Evolutionary conservation across 2,888 invertebrate species (phyloP).

Genomic region (Callosobruchus maculatus): DNA sequence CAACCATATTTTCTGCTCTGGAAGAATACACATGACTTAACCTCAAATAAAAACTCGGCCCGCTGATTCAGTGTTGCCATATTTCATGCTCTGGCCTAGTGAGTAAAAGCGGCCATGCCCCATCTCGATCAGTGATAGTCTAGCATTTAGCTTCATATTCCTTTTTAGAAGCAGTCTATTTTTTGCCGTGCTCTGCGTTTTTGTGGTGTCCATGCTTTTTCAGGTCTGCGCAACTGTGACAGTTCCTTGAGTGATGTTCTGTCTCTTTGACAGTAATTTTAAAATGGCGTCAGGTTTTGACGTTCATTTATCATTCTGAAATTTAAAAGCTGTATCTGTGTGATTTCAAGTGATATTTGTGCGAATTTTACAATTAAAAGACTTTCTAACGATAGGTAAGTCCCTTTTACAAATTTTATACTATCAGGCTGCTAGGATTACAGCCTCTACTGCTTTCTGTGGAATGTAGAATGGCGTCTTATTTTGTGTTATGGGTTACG

Average conservation of each 20-base stretch:
- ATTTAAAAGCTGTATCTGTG: slow-evolving; percentile 14
- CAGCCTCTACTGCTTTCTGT: background rate
- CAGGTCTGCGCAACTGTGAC: background rate
- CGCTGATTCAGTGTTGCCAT: too few relatives aligned
- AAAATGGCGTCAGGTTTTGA: slow-evolving; percentile 17
- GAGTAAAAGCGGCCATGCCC: too few relatives aligned
- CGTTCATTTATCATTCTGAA: slow-evolving; percentile 15
- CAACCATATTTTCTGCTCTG: too few relatives aligned
- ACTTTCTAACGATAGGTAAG: slow-evolving; percentile 47
- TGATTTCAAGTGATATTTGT: slow-evolving; percentile 49
- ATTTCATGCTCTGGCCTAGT: too few relatives aligned
- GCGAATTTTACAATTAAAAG: slow-evolving; percentile 48
- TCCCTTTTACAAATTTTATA: slow-evolving; percentile 1
- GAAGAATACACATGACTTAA: too few relatives aligned
- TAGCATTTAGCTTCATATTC: too few relatives aligned
- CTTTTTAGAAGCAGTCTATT: too few relatives aligned
- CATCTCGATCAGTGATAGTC: too few relatives aligned
- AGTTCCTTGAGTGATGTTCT: too few relatives aligned
- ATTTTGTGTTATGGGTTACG: background rate
- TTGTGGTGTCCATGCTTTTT: background rate
- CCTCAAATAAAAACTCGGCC: too few relatives aligned
- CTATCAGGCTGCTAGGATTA: background rate
- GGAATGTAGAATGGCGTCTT: slow-evolving; percentile 9
- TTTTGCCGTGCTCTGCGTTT: background rate
- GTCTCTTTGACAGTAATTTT: too few relatives aligned